Evolutionary conservation across 2,797 vertebrate species (phyloP).

Genomic region (Pipistrellus pipistrellus): DNA sequence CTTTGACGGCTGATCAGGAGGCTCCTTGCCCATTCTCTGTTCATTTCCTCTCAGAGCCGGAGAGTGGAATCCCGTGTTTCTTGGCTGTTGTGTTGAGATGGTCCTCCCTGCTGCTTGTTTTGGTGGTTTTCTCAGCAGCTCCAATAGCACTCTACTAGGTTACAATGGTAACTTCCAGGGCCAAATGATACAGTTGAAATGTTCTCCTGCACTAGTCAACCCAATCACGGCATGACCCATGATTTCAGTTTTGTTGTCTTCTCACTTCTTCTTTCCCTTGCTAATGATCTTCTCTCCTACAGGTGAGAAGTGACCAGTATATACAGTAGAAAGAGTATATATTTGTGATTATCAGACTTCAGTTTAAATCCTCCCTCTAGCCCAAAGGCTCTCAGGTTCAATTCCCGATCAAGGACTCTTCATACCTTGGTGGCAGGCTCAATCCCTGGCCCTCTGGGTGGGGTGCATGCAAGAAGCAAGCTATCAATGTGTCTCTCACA

Average conservation of each 20-base stretch:
- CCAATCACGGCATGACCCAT: background rate
- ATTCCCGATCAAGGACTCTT: no score
- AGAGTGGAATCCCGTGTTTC: fast-evolving
- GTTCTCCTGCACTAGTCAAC: slow-evolving; percentile 10
- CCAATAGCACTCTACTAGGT: background rate
- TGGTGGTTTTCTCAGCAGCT: background rate
- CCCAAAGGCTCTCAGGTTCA: no score
- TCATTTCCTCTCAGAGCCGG: background rate
- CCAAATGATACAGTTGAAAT: background rate
- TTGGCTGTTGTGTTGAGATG: background rate
- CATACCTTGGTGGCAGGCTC: no score
- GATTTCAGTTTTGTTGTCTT: background rate
- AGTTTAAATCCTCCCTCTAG: background rate
- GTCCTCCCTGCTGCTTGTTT: background rate
- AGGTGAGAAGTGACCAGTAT: background rate
- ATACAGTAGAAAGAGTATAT: background rate
- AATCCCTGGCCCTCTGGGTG: no score
- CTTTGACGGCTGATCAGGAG: slow-evolving; percentile 80
- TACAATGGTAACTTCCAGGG: background rate
- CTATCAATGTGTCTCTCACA: no score
- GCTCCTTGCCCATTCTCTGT: background rate
- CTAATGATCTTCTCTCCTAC: background rate
- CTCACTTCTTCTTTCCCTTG: background rate
- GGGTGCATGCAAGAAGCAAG: no score
- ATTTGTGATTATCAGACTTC: background rate